Evolutionary conservation across 2,888 invertebrate species (phyloP), one percentile per base, ranked within the genome.

Genomic region (Neoitamus cyanurus): DNA sequence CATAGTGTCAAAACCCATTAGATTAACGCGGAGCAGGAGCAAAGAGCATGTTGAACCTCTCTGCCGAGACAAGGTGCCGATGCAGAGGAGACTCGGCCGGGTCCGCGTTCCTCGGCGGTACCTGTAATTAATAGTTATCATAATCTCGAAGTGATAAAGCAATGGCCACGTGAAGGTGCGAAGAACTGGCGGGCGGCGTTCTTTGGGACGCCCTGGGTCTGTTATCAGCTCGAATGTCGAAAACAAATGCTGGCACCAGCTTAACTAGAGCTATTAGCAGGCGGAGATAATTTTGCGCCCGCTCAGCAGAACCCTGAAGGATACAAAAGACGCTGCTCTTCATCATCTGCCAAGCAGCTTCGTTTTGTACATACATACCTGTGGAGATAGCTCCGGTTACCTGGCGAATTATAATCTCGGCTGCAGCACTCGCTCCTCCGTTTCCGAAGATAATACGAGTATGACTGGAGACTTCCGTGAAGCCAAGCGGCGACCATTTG

Each of bases 101-200:
- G 25, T 30, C 25, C n/a, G 46, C 30, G 34, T 69, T 82, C 69
- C 30, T 82, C 37, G 20, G n/a, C 13, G 37, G n/a, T 13, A 42
- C 13, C 69, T 37, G 28, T 83, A 83, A 83, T 83, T 83, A 83
- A 83, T 83, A 75, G 83, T 73, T 73, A 75, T 58, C 83, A 83
- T 83, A 83, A 83, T 83, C 73, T 83, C 20, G 13, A 73, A 46
- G 46, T 48, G 83, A 83, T 73, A 73, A 34, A 83, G 31, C 36
- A 25, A 36, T 68, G 36, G 36, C 13, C 69, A 69, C 28, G n/a
- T 69, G 34, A 34, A 69, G 69, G 28, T 82, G 82, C n/a, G 36
- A 20, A 36, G 69, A 28, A 42, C 28, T 36, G 28, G 75, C 36
- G 37, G 75, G 36, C 37, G 42, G 58, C 58, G 31, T 80, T 20